These are phyloP conservation scores for Byasa hedistus DNA, from an alignment of 2,888 invertebrate genomes.

Conservation along the genomic window DNA sequence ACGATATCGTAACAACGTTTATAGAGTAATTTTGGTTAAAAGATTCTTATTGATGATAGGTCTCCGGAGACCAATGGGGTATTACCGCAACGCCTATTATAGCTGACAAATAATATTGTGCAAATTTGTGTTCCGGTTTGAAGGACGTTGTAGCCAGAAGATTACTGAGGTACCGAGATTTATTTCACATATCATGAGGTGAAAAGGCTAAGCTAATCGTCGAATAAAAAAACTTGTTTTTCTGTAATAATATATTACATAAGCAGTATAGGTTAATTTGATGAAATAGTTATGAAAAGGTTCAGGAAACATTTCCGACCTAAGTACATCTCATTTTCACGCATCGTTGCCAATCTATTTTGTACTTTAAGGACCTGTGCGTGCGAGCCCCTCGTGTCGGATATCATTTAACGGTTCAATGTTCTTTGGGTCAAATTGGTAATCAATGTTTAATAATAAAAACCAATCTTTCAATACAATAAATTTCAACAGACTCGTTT, in stretches of 20 bases:
- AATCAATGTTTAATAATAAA: conserved; percentile 4
- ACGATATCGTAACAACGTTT: too few relatives aligned
- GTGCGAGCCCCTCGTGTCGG: conserved; percentile 7
- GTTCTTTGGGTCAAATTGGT: conserved; percentile 5
- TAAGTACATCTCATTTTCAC: conserved; percentile 23
- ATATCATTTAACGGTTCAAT: conserved; percentile 25
- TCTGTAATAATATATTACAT: not conserved
- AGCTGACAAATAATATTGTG: too few relatives aligned
- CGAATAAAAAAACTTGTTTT: too few relatives aligned
- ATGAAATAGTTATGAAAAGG: conserved; percentile 21
- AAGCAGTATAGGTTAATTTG: not conserved
- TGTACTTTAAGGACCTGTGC: conserved; percentile 8
- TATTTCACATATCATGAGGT: too few relatives aligned
- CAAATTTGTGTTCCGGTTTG: too few relatives aligned
- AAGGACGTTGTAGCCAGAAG: too few relatives aligned
- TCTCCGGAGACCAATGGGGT: too few relatives aligned
- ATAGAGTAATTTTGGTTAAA: too few relatives aligned
- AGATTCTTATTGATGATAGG: too few relatives aligned
- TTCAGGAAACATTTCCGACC: conserved; percentile 19
- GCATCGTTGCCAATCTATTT: conserved; percentile 19
- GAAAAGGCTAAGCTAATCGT: too few relatives aligned
- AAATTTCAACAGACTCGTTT: not conserved
- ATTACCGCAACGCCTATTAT: too few relatives aligned
- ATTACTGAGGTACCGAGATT: too few relatives aligned
- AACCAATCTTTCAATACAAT: not conserved